These are phyloP conservation scores for Onychostruthus taczanowskii DNA, from an alignment of 2,113 vertebrate genomes.

Conservation along the genomic window DNA sequence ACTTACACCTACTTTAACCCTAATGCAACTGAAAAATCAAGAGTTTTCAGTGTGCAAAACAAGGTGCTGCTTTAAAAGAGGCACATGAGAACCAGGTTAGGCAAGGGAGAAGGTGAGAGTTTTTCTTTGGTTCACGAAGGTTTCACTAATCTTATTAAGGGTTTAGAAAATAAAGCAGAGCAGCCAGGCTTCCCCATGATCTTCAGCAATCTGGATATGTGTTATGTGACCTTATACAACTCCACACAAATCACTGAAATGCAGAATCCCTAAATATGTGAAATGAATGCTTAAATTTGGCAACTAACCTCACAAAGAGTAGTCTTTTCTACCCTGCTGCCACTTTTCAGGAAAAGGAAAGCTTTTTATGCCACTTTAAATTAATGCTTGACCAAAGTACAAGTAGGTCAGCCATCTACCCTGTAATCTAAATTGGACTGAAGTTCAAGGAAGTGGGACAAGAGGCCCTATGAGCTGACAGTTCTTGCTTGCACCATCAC, in stretches of 20 bases:
- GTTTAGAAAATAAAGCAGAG: background rate
- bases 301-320: background rate
- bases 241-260: background rate
- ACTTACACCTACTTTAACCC: background rate
- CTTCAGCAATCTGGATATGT: background rate
- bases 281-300: background rate
- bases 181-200: background rate
- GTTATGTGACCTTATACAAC: background rate
- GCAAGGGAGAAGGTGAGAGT: background rate
- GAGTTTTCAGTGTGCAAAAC: background rate
- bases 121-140: background rate
- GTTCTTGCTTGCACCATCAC: background rate
- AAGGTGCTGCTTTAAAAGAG: background rate
- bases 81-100: background rate
- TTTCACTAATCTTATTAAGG: background rate
- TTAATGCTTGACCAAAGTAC: background rate
- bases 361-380: background rate
- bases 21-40: background rate
- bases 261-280: background rate
- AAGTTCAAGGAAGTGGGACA: slow-evolving; percentile 17
- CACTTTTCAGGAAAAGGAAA: background rate
- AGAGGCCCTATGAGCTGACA: background rate
- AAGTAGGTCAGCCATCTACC: slow-evolving; percentile 31
- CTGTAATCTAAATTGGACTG: background rate
- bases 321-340: background rate